phyloP scores from a whole-genome alignment of 2,888 invertebrate species.

The Anaspis maculata region DNA sequence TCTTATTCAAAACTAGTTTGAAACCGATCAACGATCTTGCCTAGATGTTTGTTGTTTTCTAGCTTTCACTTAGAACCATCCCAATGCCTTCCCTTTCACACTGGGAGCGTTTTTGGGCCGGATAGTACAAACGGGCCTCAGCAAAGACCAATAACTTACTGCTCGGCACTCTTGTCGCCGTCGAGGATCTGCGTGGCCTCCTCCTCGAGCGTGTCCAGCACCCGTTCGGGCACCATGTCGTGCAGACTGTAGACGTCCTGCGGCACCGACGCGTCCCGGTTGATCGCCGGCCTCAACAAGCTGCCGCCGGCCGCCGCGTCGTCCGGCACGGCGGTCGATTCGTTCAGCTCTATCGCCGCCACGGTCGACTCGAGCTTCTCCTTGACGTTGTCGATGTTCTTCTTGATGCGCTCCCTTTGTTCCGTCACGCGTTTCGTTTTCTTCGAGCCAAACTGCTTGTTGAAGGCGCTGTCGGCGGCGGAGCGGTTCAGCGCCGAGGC shows the following conservation, averaged over 20 bases:
- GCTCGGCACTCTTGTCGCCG: too few species aligned
- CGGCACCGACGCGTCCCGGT: slow-evolving; percentile 42
- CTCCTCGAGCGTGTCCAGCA: slow-evolving; percentile 35
- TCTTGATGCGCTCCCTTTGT: slow-evolving; percentile 51
- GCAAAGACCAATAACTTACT: too few species aligned
- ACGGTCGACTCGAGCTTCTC: slow-evolving; percentile 51
- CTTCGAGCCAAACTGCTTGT: slow-evolving; percentile 59
- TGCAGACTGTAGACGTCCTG: slow-evolving; percentile 45
- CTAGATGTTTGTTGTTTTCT: too few species aligned
- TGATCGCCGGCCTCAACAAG: slow-evolving; percentile 46
- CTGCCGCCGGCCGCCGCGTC: slow-evolving; percentile 31
- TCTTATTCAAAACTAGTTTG: too few species aligned
- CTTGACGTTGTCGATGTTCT: slow-evolving; percentile 50
- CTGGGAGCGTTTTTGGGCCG: too few species aligned
- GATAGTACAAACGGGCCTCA: too few species aligned
- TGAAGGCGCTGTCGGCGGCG: slow-evolving; percentile 40
- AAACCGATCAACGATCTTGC: too few species aligned
- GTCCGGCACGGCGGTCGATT: slow-evolving; percentile 1
- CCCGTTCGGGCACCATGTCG: slow-evolving; percentile 40
- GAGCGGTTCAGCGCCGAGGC: too few species aligned
- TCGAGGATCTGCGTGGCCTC: slow-evolving; percentile 22
- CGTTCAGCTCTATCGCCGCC: slow-evolving; percentile 25
- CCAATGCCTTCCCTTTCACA: too few species aligned
- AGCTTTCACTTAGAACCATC: too few species aligned
- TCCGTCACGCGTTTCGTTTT: slow-evolving; percentile 51